phyloP scores from a whole-genome alignment of 2,888 invertebrate genomes.

The Meliscaeva auricollis region DNA sequence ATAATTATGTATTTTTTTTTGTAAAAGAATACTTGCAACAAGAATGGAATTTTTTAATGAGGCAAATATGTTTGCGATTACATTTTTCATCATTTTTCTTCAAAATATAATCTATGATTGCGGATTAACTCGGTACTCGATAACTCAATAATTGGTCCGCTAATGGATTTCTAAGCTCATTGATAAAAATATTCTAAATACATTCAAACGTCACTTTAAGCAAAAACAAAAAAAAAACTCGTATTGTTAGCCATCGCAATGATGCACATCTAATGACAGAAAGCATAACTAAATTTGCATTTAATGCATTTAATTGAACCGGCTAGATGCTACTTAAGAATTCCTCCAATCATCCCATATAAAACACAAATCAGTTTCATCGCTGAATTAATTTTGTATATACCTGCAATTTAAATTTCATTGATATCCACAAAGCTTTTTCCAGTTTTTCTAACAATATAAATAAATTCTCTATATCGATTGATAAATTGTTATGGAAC shows the following conservation, averaged over 20 bases:
- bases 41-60: too few species aligned
- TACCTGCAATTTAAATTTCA: constrained; percentile 47
- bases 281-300: constrained; percentile 14
- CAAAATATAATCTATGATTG: too few species aligned
- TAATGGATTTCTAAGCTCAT: background rate
- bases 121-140: too few species aligned
- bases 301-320: constrained; percentile 10
- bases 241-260: constrained; percentile 13
- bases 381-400: background rate
- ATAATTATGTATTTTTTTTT: too few species aligned
- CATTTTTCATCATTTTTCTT: too few species aligned
- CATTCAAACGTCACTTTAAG: background rate
- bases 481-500: constrained; percentile 32
- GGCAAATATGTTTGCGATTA: too few species aligned
- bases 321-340: constrained; percentile 37
- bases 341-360: constrained; percentile 48
- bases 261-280: constrained; percentile 17
- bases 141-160: too few species aligned
- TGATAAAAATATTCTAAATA: background rate
- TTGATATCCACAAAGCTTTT: constrained; percentile 39
- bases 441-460: constrained; percentile 32
- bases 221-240: too few species aligned
- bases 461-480: constrained; percentile 38
- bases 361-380: constrained; percentile 31
- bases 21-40: too few species aligned